Conservation (phyloP, 92 coral and sea anemone species). For the Meandrina meandrites region DNA sequence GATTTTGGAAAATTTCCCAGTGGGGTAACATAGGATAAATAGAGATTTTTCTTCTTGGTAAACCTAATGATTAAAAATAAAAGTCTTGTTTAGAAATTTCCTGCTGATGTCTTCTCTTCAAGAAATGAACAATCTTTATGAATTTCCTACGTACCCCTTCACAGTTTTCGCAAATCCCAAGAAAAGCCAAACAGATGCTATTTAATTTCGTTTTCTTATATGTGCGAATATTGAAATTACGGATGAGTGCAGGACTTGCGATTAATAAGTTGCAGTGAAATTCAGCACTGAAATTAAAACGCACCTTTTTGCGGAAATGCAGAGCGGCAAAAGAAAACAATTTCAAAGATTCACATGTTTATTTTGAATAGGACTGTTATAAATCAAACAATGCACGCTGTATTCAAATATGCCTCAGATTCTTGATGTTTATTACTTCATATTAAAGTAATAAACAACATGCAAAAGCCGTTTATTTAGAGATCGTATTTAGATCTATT, state of each 20-base stretch:
- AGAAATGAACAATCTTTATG: not conserved
- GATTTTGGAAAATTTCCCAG: constrained; percentile 1
- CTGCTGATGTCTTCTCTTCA: not conserved
- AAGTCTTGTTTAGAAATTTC: not conserved
- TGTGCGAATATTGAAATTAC: not conserved
- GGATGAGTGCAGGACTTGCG: not conserved
- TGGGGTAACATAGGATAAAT: not conserved
- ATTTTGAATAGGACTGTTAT: not conserved
- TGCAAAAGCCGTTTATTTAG: not conserved
- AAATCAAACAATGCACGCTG: not conserved
- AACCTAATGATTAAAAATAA: not conserved
- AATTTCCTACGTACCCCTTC: not conserved
- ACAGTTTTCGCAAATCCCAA: not conserved
- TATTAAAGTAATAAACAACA: not conserved
- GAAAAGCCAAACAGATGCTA: not conserved
- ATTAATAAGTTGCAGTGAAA: not conserved
- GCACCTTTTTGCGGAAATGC: not conserved
- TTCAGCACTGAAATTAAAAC: not conserved
- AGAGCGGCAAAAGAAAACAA: not conserved
- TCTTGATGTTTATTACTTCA: not conserved
- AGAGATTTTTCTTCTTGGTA: no score
- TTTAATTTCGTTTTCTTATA: not conserved
- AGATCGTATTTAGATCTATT: not conserved
- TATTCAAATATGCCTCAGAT: not conserved
- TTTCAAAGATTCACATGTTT: not conserved